These are phyloP conservation scores for Sturmia bella DNA, from an alignment of 2,888 invertebrate species.

Conservation along the genomic window DNA sequence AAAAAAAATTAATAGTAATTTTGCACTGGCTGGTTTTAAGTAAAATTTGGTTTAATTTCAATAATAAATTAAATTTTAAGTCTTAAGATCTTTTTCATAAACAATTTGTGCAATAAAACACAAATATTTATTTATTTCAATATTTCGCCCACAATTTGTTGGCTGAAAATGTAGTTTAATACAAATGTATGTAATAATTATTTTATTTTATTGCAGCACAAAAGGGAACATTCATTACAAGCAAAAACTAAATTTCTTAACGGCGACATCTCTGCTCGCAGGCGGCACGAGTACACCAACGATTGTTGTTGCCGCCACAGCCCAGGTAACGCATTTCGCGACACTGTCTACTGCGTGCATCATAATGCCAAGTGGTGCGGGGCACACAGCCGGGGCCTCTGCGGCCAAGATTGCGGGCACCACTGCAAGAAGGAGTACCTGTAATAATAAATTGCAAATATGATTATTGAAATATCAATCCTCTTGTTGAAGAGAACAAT, in stretches of 20 bases:
- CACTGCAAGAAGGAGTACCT: constrained; percentile 27
- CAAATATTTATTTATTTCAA: too few relatives aligned
- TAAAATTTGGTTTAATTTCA: too few relatives aligned
- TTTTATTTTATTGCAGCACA: too few relatives aligned
- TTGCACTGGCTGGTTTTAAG: too few relatives aligned
- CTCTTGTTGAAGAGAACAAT: too few relatives aligned
- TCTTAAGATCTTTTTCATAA: too few relatives aligned
- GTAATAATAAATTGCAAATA: neutral
- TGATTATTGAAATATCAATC: neutral
- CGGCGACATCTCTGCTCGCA: constrained; percentile 36
- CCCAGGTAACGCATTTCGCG: constrained; percentile 38
- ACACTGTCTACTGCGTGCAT: constrained; percentile 33
- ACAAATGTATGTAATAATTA: neutral
- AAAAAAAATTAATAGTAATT: too few relatives aligned
- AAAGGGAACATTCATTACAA: too few relatives aligned
- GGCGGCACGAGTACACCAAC: constrained; percentile 41
- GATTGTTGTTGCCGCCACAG: constrained; percentile 65
- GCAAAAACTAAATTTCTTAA: neutral
- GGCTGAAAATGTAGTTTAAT: too few relatives aligned
- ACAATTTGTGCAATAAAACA: too few relatives aligned
- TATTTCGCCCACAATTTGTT: too few relatives aligned
- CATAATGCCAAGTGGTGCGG: constrained; percentile 1
- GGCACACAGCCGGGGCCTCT: constrained; percentile 12
- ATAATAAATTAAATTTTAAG: too few relatives aligned
- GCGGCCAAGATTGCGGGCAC: constrained; percentile 5